Percentiles rank a stretch among this genome's conserved stretches.
phyloP scores from a whole-genome alignment of 2,888 invertebrate species.

The Rhopalosiphum nymphaeae region DNA sequence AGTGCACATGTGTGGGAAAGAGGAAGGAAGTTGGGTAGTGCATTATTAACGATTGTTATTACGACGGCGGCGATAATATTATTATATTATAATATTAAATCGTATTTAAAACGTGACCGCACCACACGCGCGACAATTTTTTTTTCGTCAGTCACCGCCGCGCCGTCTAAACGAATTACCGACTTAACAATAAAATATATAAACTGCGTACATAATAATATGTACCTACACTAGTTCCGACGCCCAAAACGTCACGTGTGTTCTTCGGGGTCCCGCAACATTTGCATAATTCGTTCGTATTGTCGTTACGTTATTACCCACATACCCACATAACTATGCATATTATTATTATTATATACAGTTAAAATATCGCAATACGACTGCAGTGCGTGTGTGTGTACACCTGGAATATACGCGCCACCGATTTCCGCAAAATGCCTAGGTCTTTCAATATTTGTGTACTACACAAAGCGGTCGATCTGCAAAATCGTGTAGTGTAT shows the following conservation, averaged over 20 bases:
- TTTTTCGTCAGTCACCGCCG: not conserved
- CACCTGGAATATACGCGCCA: not conserved
- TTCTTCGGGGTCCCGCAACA: slow-evolving; percentile 21
- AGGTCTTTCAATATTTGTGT: not conserved
- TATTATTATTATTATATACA: not conserved
- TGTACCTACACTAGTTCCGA: slow-evolving; percentile 8
- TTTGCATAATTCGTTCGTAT: slow-evolving; percentile 52
- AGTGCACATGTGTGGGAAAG: not conserved
- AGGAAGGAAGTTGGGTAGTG: not conserved
- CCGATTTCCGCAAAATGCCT: not conserved
- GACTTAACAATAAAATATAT: slow-evolving; percentile 44
- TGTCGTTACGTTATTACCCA: not conserved
- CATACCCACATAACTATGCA: not conserved
- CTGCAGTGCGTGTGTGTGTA: not conserved
- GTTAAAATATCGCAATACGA: not conserved
- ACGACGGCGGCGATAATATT: not conserved
- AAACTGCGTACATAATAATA: not conserved
- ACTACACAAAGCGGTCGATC: not conserved
- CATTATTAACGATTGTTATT: not conserved
- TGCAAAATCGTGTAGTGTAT: too few species aligned
- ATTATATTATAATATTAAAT: not conserved
- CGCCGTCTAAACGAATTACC: slow-evolving; percentile 60
- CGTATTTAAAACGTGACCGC: not conserved
- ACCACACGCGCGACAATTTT: slow-evolving; percentile 34
- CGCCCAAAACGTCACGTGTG: slow-evolving; percentile 33